Base-by-base conservation (phyloP, 2,113 vertebrate genomes). In the Felis chaus region DNA sequence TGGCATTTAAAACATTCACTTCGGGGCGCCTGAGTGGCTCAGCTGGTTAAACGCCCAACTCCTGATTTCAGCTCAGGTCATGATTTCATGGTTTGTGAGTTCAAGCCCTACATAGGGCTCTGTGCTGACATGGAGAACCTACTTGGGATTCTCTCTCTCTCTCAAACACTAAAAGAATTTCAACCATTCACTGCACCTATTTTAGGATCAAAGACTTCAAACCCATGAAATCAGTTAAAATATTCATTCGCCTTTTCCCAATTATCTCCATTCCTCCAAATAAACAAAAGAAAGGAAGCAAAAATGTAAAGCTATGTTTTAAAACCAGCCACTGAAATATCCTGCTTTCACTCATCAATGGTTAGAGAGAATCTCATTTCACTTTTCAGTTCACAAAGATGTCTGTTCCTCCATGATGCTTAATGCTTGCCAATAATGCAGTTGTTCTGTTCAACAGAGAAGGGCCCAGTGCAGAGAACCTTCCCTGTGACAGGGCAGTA, bases 361-460 rank as follows among this genome's bases (percentile, higher is more conserved):
- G 16, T 9, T 92, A 50, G 61, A 83, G 33, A 68, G n/a, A 96
- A 80, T 80, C 74, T 33, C n/a, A 97, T 94, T 92, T 96, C 83
- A 87, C 76, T 96, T 95, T 92, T 95, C 80, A 92, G 73, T 94
- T 96, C 68, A 97, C 86, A 83, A 92, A 90, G 57, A 91, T 57
- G 68, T 89, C 81, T 92, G 65, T 68, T 91, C 95, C 81, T 95
- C 89, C 81, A 63, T 55, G 84, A 61, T 90, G 41, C 90, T 89
- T 25, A 79, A 48, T 19, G 48, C 57, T 45, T 94, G 85, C 84
- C 90, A 95, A 73, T 90, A 95, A 95, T 82, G 92, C 73, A 95
- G 82, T 19, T 55, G 73, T 39, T 65, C 91, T 85, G 78, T 78
- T 96, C 82, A 90, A 68, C 21, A 45, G 66, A 93, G 50, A 87